Evolutionary conservation across 2,888 invertebrate species (phyloP), one percentile per base, ranked within the genome.

Genomic region (Pseudoips prasinana): DNA sequence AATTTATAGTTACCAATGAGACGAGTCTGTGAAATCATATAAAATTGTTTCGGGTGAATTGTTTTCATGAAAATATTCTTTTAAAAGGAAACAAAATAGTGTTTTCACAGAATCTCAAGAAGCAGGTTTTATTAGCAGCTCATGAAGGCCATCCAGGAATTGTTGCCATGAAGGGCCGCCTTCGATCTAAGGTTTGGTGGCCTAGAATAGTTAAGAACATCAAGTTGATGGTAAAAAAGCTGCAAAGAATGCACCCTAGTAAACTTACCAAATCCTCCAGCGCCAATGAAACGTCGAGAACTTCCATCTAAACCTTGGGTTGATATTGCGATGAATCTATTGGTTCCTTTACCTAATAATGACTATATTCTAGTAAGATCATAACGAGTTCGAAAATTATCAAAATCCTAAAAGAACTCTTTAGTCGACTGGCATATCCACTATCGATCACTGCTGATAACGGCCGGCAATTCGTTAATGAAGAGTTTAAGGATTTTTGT

Each of bases 121-220:
- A 30, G 7, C 1, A 8, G 2, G 55, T 58, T 0, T 20, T 54
- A 1, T 29, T 25, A 4, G 46, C 51, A 0, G 55, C 54, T 2
- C 73, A 39, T 24, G 58, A 68, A 31, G 68, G 68, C 0, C 73
- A 76, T 20, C 71, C 69, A 1, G 71, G 71, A 1, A 63, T 68
- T 1, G 64, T 61, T 0, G 44, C 58, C 0, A 73, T 73, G 67
- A 74, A 72, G 33, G 35, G 25, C n/a, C n/a, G n/a, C n/a, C n/a
- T n/a, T n/a, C n/a, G n/a, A n/a, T n/a, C n/a, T n/a, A n/a, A n/a
- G n/a, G n/a, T n/a, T n/a, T n/a, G n/a, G n/a, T n/a, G n/a, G n/a
- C n/a, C n/a, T n/a, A n/a, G n/a, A n/a, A n/a, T n/a, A n/a, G n/a
- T n/a, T n/a, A n/a, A n/a, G n/a, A n/a, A n/a, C n/a, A n/a, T n/a